Base-by-base conservation (phyloP, 2,797 vertebrate species). In the Hoplostethus mediterraneus region DNA sequence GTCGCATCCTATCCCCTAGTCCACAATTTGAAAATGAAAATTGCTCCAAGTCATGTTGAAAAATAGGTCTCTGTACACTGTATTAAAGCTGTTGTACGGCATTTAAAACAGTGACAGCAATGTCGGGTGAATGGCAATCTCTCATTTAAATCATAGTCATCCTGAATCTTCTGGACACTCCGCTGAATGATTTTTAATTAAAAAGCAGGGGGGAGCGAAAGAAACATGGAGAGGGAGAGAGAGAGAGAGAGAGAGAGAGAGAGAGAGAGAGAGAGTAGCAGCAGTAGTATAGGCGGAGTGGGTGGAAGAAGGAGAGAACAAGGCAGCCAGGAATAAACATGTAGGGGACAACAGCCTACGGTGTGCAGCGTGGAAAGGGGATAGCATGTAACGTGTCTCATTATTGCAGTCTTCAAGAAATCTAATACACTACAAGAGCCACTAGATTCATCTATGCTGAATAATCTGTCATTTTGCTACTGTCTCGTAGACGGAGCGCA, bases 391-490 rank as follows among this genome's bases (percentile, higher is more conserved):
- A 62, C 10, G 31, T 38, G 8, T 45, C 8, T 1, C 3, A n/a
- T 58, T 38, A 45, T 6, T 51, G 28, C 30, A 49, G 44, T 45
- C 12, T 51, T 59, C 38, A 25, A 52, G n/a, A 58, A 38, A 68
- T 74, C 49, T 66, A 56, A 47, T 42, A 60, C 51, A 8, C 9
- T 12, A 28, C 28, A 28, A 28, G 11, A 9, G 11, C 40, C 40
- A 42, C 40, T 61, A 63, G 31, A 61, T 3, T n/a, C 3, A 38
- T 61, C 17, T 63, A 13, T 58, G 49, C 38, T 75, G 57, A 75
- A 67, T 62, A 49, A 55, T 62, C 59, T 59, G 56, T 64, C 63
- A 45, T 42, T 13, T 86, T 1, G 2, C 57, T 13, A 17, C 36
- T 5, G 42, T 25, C 6, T 77, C 67, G 13, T 3, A 36, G 47